These are phyloP conservation scores for Valencia hispanica DNA, from an alignment of 2,797 vertebrate genomes.

Conservation along the genomic window DNA sequence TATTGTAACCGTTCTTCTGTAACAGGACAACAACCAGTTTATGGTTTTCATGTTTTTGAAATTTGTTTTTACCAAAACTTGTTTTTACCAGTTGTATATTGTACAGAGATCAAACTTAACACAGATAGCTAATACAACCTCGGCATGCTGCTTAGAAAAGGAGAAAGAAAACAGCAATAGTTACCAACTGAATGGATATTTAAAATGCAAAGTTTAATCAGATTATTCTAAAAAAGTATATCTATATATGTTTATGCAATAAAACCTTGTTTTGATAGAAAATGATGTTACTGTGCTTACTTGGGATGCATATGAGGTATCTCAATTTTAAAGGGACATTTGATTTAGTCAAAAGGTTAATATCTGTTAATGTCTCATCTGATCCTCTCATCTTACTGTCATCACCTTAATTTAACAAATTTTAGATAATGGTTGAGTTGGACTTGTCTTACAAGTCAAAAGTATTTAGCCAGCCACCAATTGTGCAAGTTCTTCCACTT, in stretches of 20 bases:
- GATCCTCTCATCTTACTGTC: background rate
- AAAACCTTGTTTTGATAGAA: constrained; percentile 87
- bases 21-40: constrained; percentile 48
- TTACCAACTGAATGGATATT: constrained; percentile 76
- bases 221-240: constrained; percentile 83
- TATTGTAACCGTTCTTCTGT: constrained; percentile 59
- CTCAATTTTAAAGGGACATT: background rate
- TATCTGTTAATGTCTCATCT: background rate
- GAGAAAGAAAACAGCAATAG: constrained; percentile 83
- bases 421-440: background rate
- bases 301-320: constrained; percentile 11
- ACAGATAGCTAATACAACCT: constrained; percentile 74
- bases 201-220: constrained; percentile 87
- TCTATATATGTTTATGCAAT: constrained; percentile 97
- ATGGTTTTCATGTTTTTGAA: constrained; percentile 67
- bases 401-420: background rate
- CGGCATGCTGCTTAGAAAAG: constrained; percentile 89
- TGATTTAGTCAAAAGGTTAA: background rate
- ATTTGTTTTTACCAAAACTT: constrained; percentile 73
- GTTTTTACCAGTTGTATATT: constrained; percentile 78
- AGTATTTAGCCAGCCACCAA: too few relatives aligned
- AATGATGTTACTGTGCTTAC: constrained; percentile 39
- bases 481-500: too few relatives aligned
- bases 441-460: background rate
- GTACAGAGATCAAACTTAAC: constrained; percentile 68